Evolutionary conservation across 2,888 invertebrate genomes (phyloP), one percentile per base, ranked within the genome.

Genomic region (Allolobophora icterica): DNA sequence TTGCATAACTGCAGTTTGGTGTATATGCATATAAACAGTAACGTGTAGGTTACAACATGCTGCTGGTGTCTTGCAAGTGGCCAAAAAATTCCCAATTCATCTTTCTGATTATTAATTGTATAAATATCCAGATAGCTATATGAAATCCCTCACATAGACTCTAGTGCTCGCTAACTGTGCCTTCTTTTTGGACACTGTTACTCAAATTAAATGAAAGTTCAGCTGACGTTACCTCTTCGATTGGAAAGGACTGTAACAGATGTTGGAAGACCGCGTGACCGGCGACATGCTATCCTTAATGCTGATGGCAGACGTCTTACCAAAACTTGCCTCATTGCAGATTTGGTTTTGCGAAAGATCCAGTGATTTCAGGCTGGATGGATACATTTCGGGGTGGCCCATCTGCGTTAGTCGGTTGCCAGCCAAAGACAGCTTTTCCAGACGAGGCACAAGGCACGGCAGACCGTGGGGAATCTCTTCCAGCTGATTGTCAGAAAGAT

Each of bases 301-400:
- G 87, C 21, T 24, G 87, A 87, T 87, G 34, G 87, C 35, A 34
- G 38, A 8, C 6, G 35, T 87, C 87, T 17, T 87, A 19, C 87
- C 35, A 24, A 35, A 42, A 40, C 42, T 40, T 19, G 19, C 34
- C 33, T 91, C 92, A 13, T 91, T 91, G 90, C 92, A 91, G 91
- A 98, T 97, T 95, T 97, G 97, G 95, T 99, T 99, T 95, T 98
- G 97, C 90, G 98, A 98, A 84, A 99, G 96, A 96, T 99, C 99
- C 89, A 99, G 95, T 95, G 98, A 98, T 92, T 98, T 98, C 19
- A 99, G 96, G 89, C 97, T 97, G 87, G 97, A 97, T 0, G 99
- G 99, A 95, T 98, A 98, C 91, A 97, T 97, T 24, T 98, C 98
- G 91, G 99, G 97, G 94, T 97, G 97, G 3, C 98, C 98, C 97